Conservation (phyloP, 30 jellyfish, hydroid and myxozoan species). For the Sanderia malayensis region DNA sequence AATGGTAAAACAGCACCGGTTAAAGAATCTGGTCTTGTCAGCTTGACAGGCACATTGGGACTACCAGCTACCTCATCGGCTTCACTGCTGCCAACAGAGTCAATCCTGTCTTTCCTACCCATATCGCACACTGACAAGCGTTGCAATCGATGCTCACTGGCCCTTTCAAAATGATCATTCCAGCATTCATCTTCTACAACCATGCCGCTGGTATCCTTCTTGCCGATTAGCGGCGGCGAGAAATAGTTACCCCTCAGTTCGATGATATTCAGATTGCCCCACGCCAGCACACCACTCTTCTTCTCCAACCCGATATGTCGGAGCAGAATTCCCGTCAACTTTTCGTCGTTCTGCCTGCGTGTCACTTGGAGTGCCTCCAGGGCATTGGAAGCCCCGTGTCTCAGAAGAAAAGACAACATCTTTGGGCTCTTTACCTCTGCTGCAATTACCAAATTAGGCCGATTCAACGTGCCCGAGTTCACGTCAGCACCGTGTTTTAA, state of each 20-base stretch:
- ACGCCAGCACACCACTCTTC: slow-evolving; percentile 67
- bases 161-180: slow-evolving; percentile 45
- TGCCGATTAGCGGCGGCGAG: slow-evolving; percentile 32
- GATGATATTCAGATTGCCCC: slow-evolving; percentile 76
- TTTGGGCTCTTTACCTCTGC: slow-evolving; percentile 39
- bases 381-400: slow-evolving; percentile 54
- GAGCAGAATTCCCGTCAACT: slow-evolving; percentile 64
- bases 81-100: slow-evolving; percentile 12
- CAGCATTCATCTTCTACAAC: slow-evolving; percentile 13
- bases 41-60: not conserved
- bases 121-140: slow-evolving; percentile 27
- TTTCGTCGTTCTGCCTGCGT: slow-evolving; percentile 23
- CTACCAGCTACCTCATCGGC: not conserved
- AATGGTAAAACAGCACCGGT: slow-evolving; percentile 89
- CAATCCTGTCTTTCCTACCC: not conserved
- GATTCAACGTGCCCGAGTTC: slow-evolving; percentile 53
- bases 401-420: slow-evolving; percentile 55
- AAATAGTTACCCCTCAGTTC: slow-evolving; percentile 51
- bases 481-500: slow-evolving; percentile 80
- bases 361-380: slow-evolving; percentile 59
- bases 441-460: slow-evolving; percentile 51
- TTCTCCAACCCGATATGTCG: slow-evolving; percentile 74
- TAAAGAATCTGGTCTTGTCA: slow-evolving; percentile 39
- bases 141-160: slow-evolving; percentile 24
- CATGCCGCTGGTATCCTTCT: not conserved